A percentile compares a stretch with the other conserved stretches of the same genome.
Conservation (phyloP, 2,113 vertebrate genomes). For the Hydrochoerus hydrochaeris region DNA sequence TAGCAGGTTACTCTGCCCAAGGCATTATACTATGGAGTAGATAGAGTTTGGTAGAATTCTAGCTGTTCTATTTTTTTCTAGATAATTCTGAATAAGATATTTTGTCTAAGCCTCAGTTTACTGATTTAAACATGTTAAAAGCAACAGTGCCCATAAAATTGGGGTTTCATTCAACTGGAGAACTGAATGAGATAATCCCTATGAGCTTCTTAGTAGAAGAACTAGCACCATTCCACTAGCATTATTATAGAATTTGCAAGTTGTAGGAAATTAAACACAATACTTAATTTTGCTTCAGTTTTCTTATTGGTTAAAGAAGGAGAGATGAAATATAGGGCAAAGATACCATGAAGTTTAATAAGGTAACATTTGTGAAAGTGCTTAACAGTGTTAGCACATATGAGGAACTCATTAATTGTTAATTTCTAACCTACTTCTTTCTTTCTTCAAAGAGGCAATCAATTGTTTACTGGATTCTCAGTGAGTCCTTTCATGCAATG, state of each 20-base stretch:
- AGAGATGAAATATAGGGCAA: conserved; percentile 13
- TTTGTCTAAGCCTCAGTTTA: background rate
- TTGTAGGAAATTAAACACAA: background rate
- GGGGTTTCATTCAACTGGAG: background rate
- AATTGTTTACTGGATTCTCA: conserved; percentile 52
- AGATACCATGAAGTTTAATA: background rate
- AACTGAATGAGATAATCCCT: background rate
- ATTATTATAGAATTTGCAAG: background rate
- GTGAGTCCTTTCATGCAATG: conserved; percentile 44
- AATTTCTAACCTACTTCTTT: conserved; percentile 16
- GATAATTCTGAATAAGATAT: background rate
- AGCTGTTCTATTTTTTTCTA: background rate
- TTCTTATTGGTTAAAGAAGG: background rate
- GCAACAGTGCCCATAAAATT: background rate
- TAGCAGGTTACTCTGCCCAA: background rate
- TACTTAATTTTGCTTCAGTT: background rate
- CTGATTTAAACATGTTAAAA: background rate
- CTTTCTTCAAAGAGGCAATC: conserved; percentile 41
- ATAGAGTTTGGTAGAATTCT: background rate
- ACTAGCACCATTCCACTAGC: background rate
- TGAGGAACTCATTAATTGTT: conserved; percentile 12
- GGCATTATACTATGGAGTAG: background rate
- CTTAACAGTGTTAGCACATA: background rate
- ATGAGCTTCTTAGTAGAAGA: background rate
- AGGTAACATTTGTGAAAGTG: conserved; percentile 11